phyloP scores from a whole-genome alignment of 1,140 invertebrate genomes.

The Ruditapes philippinarum region DNA sequence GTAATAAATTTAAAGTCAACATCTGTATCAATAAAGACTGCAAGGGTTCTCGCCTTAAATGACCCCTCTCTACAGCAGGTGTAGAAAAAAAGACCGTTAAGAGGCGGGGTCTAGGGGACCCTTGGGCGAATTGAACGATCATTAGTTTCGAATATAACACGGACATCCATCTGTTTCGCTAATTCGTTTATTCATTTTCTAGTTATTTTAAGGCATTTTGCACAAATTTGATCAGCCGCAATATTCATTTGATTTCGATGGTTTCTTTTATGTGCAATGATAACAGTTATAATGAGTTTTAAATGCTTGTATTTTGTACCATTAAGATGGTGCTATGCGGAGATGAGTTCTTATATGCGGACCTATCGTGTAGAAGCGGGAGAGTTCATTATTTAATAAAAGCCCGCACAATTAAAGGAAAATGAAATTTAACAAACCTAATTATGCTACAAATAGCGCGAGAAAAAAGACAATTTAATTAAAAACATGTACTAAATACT shows the following conservation, averaged over 20 bases:
- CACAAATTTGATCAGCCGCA: conserved; percentile 31
- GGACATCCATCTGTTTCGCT: conserved; percentile 52
- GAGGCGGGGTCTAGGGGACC: conserved; percentile 40
- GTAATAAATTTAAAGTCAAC: not conserved
- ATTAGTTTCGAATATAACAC: conserved; percentile 61
- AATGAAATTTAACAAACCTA: too few relatives aligned
- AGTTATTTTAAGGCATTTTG: conserved; percentile 1
- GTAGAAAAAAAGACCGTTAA: conserved; percentile 8
- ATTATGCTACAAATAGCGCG: too few relatives aligned
- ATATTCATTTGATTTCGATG: conserved; percentile 47
- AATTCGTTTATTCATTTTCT: conserved; percentile 48
- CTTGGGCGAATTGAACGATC: conserved; percentile 34
- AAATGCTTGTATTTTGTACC: not conserved
- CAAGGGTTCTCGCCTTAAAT: conserved; percentile 35
- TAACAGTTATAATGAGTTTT: conserved; percentile 28
- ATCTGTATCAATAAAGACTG: conserved; percentile 6
- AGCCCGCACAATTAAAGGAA: too few relatives aligned
- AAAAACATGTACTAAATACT: too few relatives aligned
- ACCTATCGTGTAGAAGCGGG: too few relatives aligned
- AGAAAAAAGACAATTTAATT: too few relatives aligned
- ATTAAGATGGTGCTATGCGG: not conserved
- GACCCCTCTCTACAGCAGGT: conserved; percentile 31
- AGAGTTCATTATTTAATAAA: too few relatives aligned
- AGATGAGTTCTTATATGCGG: not conserved
- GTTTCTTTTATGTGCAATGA: not conserved